Percentiles rank a stretch among this genome's conserved stretches.
Conservation (phyloP, 2,113 vertebrate species). For the Casuarius casuarius region DNA sequence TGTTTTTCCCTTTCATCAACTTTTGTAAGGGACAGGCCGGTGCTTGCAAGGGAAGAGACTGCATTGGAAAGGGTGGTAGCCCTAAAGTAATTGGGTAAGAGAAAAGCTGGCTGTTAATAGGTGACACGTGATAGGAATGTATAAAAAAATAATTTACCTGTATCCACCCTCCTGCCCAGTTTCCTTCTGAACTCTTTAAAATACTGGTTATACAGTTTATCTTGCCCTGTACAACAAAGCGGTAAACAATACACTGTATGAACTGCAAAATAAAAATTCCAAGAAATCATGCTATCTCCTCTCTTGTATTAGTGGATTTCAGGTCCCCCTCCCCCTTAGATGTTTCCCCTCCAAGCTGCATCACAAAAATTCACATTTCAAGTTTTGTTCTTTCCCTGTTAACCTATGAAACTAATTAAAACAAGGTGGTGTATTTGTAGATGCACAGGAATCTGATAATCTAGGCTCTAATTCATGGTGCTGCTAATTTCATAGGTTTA, state of each 20-base stretch:
- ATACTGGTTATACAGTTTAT: background rate
- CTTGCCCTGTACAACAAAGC: background rate
- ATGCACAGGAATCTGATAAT: fast-evolving
- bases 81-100: slow-evolving; percentile 76
- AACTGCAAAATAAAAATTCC: background rate
- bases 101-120: slow-evolving; percentile 34
- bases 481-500: background rate
- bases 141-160: background rate
- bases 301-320: background rate
- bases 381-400: background rate
- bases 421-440: background rate
- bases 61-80: slow-evolving; percentile 98
- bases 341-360: background rate
- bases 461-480: background rate
- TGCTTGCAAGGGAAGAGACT: slow-evolving; percentile 95
- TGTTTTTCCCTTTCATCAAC: slow-evolving; percentile 99
- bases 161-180: background rate
- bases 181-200: background rate
- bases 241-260: background rate
- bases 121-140: background rate
- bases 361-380: background rate
- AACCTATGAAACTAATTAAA: background rate
- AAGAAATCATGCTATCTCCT: background rate
- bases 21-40: slow-evolving; percentile 96
- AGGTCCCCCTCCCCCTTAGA: background rate